Base-by-base conservation (phyloP, 2,888 invertebrate genomes). In the Lepidochrysops patricia region DNA sequence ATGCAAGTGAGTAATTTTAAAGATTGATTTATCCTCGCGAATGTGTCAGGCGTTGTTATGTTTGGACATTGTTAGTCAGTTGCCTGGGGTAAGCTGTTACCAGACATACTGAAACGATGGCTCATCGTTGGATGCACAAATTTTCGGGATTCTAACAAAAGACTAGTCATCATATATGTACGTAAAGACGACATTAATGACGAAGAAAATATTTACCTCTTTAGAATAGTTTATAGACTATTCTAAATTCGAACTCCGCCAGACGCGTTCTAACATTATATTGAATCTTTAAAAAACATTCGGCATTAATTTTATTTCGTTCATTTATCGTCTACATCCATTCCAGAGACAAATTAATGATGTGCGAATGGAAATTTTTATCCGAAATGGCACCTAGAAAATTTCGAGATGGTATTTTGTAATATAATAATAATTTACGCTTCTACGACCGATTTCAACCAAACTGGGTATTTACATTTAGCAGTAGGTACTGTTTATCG, bases 401-500 rank as follows among this genome's bases (percentile, higher is more conserved):
- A 59, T 58, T 61, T 58, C 60, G 48, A 57, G 58, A 58, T 43
- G 61, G 50, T 58, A 61, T 57, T 61, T 63, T 52, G 52, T 37
- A 60, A 60, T 61, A 62, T 48, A 60, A n/a, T 50, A 57, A 62
- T 58, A 63, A 66, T 62, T 63, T 61, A 64, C 60, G 62, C 63
- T 66, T 68, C 64, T 60, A 66, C 61, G 67, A 63, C 49, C 63
- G 58, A 66, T 64, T 65, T 60, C 62, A 63, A 64, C 52, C 61
- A 61, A 67, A 65, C 63, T n/a, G n/a, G n/a, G n/a, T 64, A 66
- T 67, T 60, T 61, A 59, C 43, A 35, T 34, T 61, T 59, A 43
- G 19, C 9, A n/a, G n/a, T n/a, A n/a, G n/a, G n/a, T n/a, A n/a
- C n/a, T n/a, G n/a, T n/a, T n/a, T n/a, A n/a, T n/a, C n/a, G n/a